These are phyloP conservation scores for Microcebus ravelobensis DNA, from an alignment of 2,113 vertebrate genomes.

Conservation along the genomic window DNA sequence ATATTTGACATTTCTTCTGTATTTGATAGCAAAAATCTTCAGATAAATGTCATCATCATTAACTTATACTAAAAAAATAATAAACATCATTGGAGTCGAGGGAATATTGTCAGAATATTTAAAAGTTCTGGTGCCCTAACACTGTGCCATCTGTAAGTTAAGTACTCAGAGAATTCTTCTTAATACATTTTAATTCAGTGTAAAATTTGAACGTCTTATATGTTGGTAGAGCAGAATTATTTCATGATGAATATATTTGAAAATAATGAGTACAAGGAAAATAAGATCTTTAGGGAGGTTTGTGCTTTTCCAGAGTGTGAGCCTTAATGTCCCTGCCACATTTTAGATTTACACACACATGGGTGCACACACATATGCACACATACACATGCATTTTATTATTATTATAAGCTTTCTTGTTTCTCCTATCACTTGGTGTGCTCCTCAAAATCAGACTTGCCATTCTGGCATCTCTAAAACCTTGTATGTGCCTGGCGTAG, in stretches of 20 bases:
- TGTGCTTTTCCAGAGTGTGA: neutral
- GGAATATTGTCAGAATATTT: neutral
- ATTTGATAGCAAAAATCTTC: neutral
- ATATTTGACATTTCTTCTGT: neutral
- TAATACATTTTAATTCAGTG: neutral
- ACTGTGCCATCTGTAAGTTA: neutral
- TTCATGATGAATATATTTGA: neutral
- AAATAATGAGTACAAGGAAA: neutral
- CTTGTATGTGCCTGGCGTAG: neutral
- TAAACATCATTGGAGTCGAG: neutral
- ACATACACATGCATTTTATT: neutral
- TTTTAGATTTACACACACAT: neutral
- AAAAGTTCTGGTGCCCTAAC: neutral
- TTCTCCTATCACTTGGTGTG: neutral
- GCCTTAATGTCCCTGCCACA: neutral
- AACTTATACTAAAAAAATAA: neutral
- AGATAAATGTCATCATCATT: neutral
- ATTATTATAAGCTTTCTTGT: neutral
- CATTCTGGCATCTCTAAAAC: neutral
- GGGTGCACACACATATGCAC: too few relatives aligned
- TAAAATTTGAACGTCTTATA: neutral
- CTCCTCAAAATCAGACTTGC: neutral
- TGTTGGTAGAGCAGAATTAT: neutral
- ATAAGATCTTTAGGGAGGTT: neutral
- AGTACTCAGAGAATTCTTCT: neutral